These are phyloP conservation scores for Eutolmus rufibarbis DNA, from an alignment of 2,888 invertebrate genomes.

Conservation along the genomic window DNA sequence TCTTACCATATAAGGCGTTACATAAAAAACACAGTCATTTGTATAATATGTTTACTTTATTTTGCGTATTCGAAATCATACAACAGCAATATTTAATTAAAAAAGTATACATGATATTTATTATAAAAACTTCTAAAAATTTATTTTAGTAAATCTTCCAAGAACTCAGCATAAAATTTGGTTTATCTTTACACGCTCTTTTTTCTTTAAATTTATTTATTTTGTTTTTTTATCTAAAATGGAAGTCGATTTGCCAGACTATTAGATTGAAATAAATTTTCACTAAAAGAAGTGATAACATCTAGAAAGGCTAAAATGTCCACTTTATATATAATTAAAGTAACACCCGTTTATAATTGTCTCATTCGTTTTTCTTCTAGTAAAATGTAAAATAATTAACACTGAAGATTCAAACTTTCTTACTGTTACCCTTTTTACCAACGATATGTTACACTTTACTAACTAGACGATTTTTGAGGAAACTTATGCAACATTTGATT, in stretches of 20 bases:
- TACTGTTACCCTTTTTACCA: background rate
- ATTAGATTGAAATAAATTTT: background rate
- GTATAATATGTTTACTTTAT: background rate
- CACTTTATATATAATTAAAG: background rate
- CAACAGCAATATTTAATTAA: constrained; percentile 7
- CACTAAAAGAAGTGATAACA: background rate
- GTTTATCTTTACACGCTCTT: background rate
- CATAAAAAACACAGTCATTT: background rate
- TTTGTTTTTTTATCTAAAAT: constrained; percentile 1
- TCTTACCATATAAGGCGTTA: too few relatives aligned
- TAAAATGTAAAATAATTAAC: background rate
- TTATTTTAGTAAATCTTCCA: background rate
- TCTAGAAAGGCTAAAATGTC: background rate
- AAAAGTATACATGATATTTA: background rate
- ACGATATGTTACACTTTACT: background rate
- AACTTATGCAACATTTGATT: background rate
- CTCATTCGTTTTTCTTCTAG: background rate
- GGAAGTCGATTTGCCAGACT: constrained; percentile 9
- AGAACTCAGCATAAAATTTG: background rate
- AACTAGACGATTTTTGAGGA: background rate
- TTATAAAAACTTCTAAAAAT: background rate
- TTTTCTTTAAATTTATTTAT: background rate
- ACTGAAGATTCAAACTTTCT: background rate
- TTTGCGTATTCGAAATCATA: background rate
- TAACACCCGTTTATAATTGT: background rate